These are phyloP conservation scores for Anastatus disparis DNA, from an alignment of 1,140 invertebrate genomes.

Conservation along the genomic window DNA sequence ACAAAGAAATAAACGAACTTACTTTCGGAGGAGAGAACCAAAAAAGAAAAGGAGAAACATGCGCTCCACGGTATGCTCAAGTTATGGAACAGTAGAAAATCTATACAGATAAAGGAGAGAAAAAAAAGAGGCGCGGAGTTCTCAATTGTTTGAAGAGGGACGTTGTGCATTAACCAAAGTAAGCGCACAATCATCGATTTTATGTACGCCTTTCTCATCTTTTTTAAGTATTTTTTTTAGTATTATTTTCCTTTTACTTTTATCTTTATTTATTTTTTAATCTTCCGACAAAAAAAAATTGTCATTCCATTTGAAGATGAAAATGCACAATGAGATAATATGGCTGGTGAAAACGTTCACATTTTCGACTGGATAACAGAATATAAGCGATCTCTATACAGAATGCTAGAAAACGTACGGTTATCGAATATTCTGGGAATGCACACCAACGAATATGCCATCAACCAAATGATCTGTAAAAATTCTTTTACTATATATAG, in stretches of 20 bases:
- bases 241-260: not conserved
- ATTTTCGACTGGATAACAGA: constrained; percentile 35
- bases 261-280: not conserved
- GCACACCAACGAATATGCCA: constrained; percentile 50
- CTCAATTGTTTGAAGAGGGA: constrained; percentile 2
- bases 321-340: not conserved
- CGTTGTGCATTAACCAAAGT: constrained; percentile 1
- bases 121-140: constrained; percentile 2
- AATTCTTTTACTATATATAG: no score
- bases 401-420: constrained; percentile 26
- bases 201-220: not conserved
- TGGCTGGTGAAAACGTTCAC: not conserved
- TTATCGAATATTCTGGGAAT: constrained; percentile 57
- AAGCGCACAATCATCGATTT: not conserved
- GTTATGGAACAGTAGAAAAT: constrained; percentile 22
- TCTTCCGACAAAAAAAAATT: constrained; percentile 14
- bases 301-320: not conserved
- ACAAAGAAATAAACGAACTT: constrained; percentile 33
- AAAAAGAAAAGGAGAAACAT: not conserved
- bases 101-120: constrained; percentile 8
- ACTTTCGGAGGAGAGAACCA: not conserved
- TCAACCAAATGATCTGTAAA: constrained; percentile 60
- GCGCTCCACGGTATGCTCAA: no score
- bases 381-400: no score
- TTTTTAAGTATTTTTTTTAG: no score